Conservation (phyloP, 1,140 invertebrate genomes). For the Atta texana region DNA sequence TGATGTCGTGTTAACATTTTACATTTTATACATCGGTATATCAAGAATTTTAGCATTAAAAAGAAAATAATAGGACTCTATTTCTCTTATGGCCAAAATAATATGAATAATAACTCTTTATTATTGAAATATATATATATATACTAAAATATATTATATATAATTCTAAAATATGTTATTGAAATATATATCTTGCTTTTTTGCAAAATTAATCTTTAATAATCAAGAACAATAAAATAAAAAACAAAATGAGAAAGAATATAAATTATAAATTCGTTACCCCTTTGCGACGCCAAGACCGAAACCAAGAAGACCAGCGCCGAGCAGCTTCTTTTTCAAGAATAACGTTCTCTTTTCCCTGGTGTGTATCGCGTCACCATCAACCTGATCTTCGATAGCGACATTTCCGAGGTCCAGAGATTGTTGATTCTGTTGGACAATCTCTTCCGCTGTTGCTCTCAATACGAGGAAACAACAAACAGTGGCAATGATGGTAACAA, state of each 20-base stretch:
- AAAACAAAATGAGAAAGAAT: constrained; percentile 5
- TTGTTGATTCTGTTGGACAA: constrained; percentile 58
- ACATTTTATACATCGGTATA: neutral
- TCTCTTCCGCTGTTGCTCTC: constrained; percentile 64
- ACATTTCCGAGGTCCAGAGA: constrained; percentile 41
- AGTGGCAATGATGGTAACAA: constrained; percentile 55
- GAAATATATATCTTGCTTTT: neutral
- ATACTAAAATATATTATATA: neutral
- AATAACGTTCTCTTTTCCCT: constrained; percentile 81
- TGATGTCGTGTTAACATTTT: neutral
- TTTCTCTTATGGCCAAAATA: neutral
- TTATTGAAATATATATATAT: neutral
- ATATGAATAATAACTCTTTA: neutral
- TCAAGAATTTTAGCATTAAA: neutral
- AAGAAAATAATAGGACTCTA: neutral
- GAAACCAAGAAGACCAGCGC: constrained; percentile 82
- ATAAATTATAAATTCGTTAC: constrained; percentile 69
- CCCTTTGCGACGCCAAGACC: constrained; percentile 82
- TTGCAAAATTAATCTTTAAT: constrained; percentile 17
- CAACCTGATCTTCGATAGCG: constrained; percentile 38
- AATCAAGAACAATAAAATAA: constrained; percentile 7
- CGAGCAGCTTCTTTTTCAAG: constrained; percentile 82
- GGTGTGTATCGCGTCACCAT: constrained; percentile 38
- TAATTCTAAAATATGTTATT: neutral
- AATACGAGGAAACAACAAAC: constrained; percentile 70